A percentile compares a stretch with the other conserved stretches of the same genome.
These are phyloP conservation scores for Cochlearius cochlearius DNA, from an alignment of 2,113 vertebrate species.

Conservation along the genomic window DNA sequence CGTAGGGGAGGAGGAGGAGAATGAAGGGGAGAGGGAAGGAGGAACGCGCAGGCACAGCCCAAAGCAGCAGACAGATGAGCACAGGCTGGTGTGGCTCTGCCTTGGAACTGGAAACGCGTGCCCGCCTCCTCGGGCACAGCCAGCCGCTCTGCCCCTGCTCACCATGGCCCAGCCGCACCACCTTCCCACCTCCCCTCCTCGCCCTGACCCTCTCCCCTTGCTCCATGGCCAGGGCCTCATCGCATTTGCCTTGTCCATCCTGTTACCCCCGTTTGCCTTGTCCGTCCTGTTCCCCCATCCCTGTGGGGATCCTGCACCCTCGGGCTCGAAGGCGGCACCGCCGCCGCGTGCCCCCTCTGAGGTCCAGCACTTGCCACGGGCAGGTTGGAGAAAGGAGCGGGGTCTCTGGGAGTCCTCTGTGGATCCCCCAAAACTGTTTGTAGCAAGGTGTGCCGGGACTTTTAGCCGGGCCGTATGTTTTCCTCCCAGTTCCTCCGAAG, in stretches of 20 bases:
- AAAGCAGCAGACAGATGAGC: neutral
- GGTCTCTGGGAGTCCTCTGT: neutral
- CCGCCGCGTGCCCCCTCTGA: rapidly evolving
- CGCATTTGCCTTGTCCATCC: neutral
- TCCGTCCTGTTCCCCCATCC: neutral
- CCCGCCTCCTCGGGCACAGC: neutral
- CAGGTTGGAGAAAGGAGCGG: neutral
- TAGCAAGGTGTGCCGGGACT: neutral
- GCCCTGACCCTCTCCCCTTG: too few species aligned
- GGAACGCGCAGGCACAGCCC: neutral
- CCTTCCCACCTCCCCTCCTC: neutral
- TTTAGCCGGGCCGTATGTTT: neutral
- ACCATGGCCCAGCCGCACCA: neutral
- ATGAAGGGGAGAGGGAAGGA: neutral
- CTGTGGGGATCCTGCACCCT: neutral
- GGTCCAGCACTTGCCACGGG: neutral
- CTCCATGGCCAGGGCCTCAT: neutral
- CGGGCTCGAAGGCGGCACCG: rapidly evolving
- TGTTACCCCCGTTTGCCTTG: neutral
- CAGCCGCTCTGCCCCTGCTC: neutral
- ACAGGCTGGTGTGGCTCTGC: neutral
- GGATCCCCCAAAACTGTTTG: neutral
- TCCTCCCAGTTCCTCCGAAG: neutral
- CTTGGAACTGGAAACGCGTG: rapidly evolving
- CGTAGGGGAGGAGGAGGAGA: rapidly evolving